Evolutionary conservation across 2,113 vertebrate genomes (phyloP).

Genomic region (Mellivora capensis): DNA sequence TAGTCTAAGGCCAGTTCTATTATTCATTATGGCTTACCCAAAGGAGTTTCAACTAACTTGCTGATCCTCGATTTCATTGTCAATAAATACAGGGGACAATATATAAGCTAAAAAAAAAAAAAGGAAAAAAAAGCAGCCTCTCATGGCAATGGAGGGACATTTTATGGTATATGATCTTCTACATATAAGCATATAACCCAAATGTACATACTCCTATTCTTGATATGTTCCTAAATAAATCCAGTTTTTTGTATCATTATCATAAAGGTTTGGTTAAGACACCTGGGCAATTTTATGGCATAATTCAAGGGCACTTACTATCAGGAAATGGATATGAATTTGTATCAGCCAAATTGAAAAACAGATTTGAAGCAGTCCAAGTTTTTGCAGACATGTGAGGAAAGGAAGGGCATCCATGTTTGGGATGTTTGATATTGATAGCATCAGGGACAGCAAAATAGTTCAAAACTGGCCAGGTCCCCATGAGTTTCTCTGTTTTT

Average conservation of each 20-base stretch:
- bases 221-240: neutral
- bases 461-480: neutral
- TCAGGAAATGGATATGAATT: neutral
- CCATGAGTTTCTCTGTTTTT: neutral
- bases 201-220: neutral
- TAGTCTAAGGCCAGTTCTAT: neutral
- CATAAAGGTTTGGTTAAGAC: neutral
- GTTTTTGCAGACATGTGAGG: neutral
- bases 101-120: neutral
- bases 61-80: too few relatives aligned
- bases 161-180: neutral
- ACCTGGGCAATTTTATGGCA: neutral
- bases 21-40: neutral
- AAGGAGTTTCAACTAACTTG: neutral
- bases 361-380: neutral
- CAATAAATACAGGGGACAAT: neutral
- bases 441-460: neutral
- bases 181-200: neutral
- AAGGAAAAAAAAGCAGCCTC: neutral
- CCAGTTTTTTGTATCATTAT: neutral
- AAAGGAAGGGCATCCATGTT: neutral
- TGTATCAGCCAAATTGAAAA: neutral
- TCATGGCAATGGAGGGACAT: neutral
- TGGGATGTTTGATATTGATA: neutral
- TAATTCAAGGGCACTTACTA: neutral